Percentiles rank a stretch among this genome's conserved stretches.
These are phyloP conservation scores for Anoplius nigerrimus DNA, from an alignment of 2,888 invertebrate species.

Conservation along the genomic window DNA sequence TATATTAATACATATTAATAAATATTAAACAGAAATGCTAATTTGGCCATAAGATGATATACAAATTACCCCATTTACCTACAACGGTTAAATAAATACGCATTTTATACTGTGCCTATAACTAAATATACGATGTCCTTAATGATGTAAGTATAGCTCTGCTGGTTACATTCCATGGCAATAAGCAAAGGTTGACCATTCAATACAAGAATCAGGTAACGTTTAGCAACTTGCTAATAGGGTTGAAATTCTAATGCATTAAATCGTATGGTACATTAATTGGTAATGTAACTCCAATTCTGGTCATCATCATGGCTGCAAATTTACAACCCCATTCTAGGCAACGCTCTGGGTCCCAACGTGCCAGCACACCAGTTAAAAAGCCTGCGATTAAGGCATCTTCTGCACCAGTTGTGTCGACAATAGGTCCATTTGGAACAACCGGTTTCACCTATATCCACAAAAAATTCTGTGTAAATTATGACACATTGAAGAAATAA, in stretches of 20 bases:
- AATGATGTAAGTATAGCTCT: background rate
- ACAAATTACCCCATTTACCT: too few species aligned
- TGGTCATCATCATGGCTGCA: slow-evolving; percentile 63
- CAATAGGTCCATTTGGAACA: slow-evolving; percentile 55
- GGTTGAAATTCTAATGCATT: slow-evolving; percentile 35
- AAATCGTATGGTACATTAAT: slow-evolving; percentile 57
- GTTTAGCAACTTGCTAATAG: slow-evolving; percentile 18
- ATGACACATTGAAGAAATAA: background rate
- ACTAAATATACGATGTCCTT: slow-evolving; percentile 20
- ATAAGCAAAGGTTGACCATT: slow-evolving; percentile 10
- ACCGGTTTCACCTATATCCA: slow-evolving; percentile 58
- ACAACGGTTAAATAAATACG: background rate
- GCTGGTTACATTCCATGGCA: slow-evolving; percentile 10
- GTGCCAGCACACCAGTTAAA: slow-evolving; percentile 66
- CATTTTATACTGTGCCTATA: background rate
- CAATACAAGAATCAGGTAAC: slow-evolving; percentile 28
- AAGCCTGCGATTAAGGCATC: slow-evolving; percentile 74
- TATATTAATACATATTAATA: too few species aligned
- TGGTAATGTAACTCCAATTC: slow-evolving; percentile 63
- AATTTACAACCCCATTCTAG: slow-evolving; percentile 67
- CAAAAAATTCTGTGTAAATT: too few species aligned
- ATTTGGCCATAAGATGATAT: too few species aligned
- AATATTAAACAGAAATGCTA: too few species aligned
- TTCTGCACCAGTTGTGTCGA: slow-evolving; percentile 74
- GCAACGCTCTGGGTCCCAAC: slow-evolving; percentile 67